These are phyloP conservation scores for Pelecanus crispus DNA, from an alignment of 2,113 vertebrate species.

Conservation along the genomic window DNA sequence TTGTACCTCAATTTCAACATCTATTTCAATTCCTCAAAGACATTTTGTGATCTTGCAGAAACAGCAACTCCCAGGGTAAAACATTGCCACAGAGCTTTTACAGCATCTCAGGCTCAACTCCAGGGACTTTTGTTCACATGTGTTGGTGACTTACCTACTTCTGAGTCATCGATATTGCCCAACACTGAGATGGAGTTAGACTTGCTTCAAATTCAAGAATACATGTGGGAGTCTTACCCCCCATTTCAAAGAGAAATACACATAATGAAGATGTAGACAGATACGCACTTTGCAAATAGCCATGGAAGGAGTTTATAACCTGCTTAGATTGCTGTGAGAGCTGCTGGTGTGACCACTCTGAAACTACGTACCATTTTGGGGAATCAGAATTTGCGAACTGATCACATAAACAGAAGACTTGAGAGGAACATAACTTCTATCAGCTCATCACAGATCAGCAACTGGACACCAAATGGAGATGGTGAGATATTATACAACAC, in stretches of 20 bases:
- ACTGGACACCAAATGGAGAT: neutral
- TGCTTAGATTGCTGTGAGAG: neutral
- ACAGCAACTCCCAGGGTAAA: neutral
- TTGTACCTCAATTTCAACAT: neutral
- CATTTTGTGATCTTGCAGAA: neutral
- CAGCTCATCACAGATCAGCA: neutral
- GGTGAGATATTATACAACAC: neutral
- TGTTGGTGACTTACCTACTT: neutral
- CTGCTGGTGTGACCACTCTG: neutral
- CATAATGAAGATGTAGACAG: neutral
- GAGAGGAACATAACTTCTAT: neutral
- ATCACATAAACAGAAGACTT: neutral
- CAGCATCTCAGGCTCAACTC: neutral
- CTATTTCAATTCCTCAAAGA: slow-evolving; percentile 23
- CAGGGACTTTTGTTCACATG: neutral
- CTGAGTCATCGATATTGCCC: neutral
- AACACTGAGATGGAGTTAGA: neutral
- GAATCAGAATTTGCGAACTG: neutral
- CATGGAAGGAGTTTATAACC: neutral
- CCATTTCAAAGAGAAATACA: neutral
- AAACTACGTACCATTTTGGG: neutral
- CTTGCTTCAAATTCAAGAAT: neutral
- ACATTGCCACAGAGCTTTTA: neutral
- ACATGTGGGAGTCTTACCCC: neutral
- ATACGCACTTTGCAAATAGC: neutral